Evolutionary conservation across 2,888 invertebrate species (phyloP).

Genomic region (Macaria liturata): DNA sequence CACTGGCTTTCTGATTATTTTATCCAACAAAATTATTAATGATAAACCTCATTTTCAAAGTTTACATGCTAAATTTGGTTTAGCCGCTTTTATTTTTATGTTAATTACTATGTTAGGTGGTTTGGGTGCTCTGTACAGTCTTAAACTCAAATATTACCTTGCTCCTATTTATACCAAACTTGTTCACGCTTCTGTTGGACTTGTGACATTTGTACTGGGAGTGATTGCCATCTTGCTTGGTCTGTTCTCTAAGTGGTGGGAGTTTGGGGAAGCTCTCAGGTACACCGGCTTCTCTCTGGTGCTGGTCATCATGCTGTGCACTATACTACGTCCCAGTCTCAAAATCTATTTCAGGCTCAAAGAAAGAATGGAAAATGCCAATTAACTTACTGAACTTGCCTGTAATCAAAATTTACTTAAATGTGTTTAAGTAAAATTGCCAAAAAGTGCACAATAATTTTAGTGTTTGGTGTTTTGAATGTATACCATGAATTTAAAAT

Average conservation of each 20-base stretch:
- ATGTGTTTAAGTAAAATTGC: slow-evolving; percentile 6
- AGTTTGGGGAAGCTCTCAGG: slow-evolving; percentile 63
- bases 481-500: slow-evolving; percentile 18
- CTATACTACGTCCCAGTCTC: slow-evolving; percentile 68
- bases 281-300: slow-evolving; percentile 61
- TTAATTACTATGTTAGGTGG: slow-evolving; percentile 71
- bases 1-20: slow-evolving; percentile 67
- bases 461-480: slow-evolving; percentile 16
- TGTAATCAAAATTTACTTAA: background rate
- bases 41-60: slow-evolving; percentile 63
- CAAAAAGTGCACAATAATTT: slow-evolving; percentile 22
- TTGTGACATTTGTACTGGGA: slow-evolving; percentile 69
- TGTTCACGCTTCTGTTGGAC: slow-evolving; percentile 68
- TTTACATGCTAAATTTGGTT: slow-evolving; percentile 73
- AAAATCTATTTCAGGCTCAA: slow-evolving; percentile 76
- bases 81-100: slow-evolving; percentile 68
- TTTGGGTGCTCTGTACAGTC: slow-evolving; percentile 68
- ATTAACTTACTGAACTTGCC: slow-evolving; percentile 41
- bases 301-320: slow-evolving; percentile 62
- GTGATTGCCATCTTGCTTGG: slow-evolving; percentile 67
- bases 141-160: slow-evolving; percentile 70
- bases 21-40: slow-evolving; percentile 67
- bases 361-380: slow-evolving; percentile 68
- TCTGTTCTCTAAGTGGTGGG: slow-evolving; percentile 70
- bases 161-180: slow-evolving; percentile 76